Evolutionary conservation across 2,888 invertebrate genomes (phyloP), one percentile per base, ranked within the genome.

Genomic region (Linyphia triangularis): DNA sequence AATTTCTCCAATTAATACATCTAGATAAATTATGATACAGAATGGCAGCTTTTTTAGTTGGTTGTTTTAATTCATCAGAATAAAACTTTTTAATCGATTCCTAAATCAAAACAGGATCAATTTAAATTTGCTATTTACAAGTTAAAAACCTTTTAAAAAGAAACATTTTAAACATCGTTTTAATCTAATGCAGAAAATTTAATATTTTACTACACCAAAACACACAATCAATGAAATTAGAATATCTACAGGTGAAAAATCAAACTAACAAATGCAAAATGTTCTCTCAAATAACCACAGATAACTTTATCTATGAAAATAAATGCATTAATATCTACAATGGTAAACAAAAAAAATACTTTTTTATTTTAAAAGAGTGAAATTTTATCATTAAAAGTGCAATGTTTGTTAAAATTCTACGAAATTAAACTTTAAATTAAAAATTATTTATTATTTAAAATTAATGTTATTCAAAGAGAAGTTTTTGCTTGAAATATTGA

Each of bases 1-100:
- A 67, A n/a, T 7, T n/a, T n/a, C 19, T 30, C 24, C 40, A 70
- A 70, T 70, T n/a, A 43, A 26, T 43, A 24, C 67, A 51, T 51
- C 16, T 51, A 51, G n/a, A 51, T 51, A 51, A 51, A 51, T 10
- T 51, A 51, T 51, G n/a, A n/a, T 51, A 51, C 51, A 51, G 51
- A 51, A n/a, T 51, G 51, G 51, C 51, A 51, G 51, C 51, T n/a
- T 5, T 51, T n/a, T n/a, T 51, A 51, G 51, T 51, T 51, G 51
- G 51, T 51, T 51, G 51, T 51, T 51, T 51, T 16, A 16, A 51
- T 16, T 51, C 51, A 51, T 67, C 30, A 28, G 7, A 70, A 26
- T n/a, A 16, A n/a, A n/a, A 43, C 26, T 70, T 24, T n/a, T 13
- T 10, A 61, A 63, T 28, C n/a, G n/a, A n/a, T 59, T 59, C 19